Conservation (phyloP, 2,113 vertebrate species). For the Scomber colias region DNA sequence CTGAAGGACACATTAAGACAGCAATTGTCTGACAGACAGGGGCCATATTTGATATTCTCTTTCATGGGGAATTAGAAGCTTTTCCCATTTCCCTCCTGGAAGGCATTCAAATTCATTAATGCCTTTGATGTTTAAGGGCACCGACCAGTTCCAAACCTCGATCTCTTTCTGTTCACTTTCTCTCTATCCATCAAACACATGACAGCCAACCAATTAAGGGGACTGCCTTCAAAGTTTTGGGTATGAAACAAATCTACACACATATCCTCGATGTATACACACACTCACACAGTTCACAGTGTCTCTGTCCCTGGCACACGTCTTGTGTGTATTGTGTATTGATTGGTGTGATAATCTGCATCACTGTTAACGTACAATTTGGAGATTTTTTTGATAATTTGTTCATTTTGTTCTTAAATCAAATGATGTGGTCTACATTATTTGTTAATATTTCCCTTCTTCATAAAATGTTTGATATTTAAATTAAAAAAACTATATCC, state of each 20-base stretch:
- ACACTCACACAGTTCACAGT: no score
- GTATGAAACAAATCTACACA: conserved; percentile 22
- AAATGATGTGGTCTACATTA: not conserved
- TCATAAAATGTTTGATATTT: not conserved
- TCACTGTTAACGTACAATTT: no score
- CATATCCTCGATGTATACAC: not conserved
- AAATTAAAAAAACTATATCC: not conserved
- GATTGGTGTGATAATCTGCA: not conserved
- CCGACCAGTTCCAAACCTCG: not conserved
- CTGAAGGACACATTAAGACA: not conserved
- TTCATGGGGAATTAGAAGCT: conserved; percentile 11
- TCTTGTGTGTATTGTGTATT: not conserved
- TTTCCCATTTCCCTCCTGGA: conserved; percentile 12
- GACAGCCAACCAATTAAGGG: conserved; percentile 16
- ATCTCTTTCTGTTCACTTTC: conserved; percentile 26
- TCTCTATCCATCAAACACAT: not conserved
- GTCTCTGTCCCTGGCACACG: no score
- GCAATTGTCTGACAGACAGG: not conserved
- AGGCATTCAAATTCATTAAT: not conserved
- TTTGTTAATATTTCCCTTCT: no score
- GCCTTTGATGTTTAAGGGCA: conserved; percentile 29
- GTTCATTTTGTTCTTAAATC: no score
- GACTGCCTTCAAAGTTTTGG: conserved; percentile 19
- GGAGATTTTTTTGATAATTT: no score
- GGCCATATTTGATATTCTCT: not conserved